Conservation (phyloP, 2,797 vertebrate genomes). For the Manis crassicaudata region DNA sequence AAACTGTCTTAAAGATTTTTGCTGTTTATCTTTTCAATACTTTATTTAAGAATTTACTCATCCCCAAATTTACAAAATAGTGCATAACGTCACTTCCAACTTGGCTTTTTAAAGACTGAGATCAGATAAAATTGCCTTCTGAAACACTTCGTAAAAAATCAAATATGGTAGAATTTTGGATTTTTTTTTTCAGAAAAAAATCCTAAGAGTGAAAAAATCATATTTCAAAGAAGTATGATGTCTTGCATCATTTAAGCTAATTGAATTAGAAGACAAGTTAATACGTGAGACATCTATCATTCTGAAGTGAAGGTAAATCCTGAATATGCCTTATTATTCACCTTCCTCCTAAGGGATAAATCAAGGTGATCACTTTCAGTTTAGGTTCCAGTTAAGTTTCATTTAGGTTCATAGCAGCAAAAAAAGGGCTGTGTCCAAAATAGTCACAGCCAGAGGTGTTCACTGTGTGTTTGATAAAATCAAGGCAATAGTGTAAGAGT, state of each 20-base stretch:
- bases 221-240: conserved; percentile 1
- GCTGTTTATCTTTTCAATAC: background rate
- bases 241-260: conserved; percentile 9
- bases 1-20: background rate
- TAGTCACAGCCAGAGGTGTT: background rate
- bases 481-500: background rate
- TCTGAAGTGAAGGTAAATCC: background rate
- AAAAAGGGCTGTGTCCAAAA: background rate
- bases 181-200: background rate
- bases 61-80: background rate
- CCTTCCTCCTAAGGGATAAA: background rate
- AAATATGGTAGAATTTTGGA: background rate
- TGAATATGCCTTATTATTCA: background rate
- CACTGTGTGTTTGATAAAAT: background rate
- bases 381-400: background rate
- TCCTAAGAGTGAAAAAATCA: background rate
- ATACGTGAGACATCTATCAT: background rate
- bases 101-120: background rate
- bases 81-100: background rate
- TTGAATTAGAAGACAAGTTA: conserved; percentile 41
- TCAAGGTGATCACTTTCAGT: background rate
- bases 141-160: background rate
- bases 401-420: background rate
- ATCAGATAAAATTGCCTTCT: conserved; percentile 15
- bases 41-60: conserved; percentile 23